Evolutionary conservation across 2,113 vertebrate species (phyloP).

Genomic region (Clarias gariepinus): DNA sequence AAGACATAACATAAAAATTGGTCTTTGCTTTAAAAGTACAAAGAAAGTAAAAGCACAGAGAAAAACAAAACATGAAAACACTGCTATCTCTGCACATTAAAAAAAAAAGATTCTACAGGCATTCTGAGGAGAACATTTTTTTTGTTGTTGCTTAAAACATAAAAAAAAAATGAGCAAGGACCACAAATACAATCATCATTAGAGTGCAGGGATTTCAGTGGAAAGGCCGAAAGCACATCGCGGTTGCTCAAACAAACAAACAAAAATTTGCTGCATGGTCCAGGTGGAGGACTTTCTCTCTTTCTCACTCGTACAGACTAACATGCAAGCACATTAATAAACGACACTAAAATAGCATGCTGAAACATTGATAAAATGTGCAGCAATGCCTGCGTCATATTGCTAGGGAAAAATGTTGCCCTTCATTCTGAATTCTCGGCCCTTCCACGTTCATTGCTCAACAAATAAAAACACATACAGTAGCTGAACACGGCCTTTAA

Average conservation of each 20-base stretch:
- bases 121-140: constrained; percentile 39
- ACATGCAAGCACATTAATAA: constrained; percentile 11
- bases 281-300: background rate
- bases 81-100: constrained; percentile 58
- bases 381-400: constrained; percentile 32
- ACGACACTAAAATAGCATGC: constrained; percentile 41
- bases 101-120: constrained; percentile 51
- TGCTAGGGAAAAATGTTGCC: constrained; percentile 28
- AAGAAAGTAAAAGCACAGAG: constrained; percentile 52
- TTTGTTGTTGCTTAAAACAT: too few species aligned
- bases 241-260: background rate
- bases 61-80: constrained; percentile 35
- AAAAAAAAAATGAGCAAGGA: background rate
- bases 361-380: constrained; percentile 36
- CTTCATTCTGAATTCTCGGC: background rate
- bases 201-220: constrained; percentile 8
- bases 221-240: constrained; percentile 1
- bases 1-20: constrained; percentile 58
- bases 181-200: constrained; percentile 14
- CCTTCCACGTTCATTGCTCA: background rate
- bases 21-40: constrained; percentile 64
- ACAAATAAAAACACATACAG: background rate
- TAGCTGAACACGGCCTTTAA: background rate
- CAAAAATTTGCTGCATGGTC: background rate
- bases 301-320: background rate